A percentile compares a stretch with the other conserved stretches of the same genome.
Evolutionary conservation across 2,888 invertebrate genomes (phyloP).

Genomic region (Resseliella maxima): DNA sequence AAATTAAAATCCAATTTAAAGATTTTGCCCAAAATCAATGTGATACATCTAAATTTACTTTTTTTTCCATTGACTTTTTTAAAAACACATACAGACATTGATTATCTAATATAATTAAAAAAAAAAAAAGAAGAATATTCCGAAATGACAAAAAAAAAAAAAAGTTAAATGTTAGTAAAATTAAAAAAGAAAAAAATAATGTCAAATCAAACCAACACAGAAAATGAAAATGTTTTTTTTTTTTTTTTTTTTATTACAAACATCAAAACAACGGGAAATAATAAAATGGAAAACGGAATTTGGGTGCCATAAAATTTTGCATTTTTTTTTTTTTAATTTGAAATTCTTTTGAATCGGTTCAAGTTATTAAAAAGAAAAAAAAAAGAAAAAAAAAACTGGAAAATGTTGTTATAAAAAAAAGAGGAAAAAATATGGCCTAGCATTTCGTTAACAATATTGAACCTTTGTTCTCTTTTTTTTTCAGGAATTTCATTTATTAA

Average conservation of each 20-base stretch:
- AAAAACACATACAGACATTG: conserved; percentile 23
- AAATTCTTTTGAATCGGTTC: not conserved
- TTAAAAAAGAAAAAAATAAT: not conserved
- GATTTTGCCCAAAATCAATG: conserved; percentile 1
- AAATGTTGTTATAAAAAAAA: not conserved
- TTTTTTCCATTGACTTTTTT: conserved; percentile 23
- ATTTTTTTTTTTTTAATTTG: not conserved
- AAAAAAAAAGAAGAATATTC: not conserved
- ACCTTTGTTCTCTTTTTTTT: not conserved
- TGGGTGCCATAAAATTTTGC: conserved; percentile 19
- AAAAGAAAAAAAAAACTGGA: too few species aligned
- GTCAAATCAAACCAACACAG: too few species aligned
- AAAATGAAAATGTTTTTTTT: too few species aligned
- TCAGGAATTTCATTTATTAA: not conserved
- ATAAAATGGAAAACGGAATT: not conserved
- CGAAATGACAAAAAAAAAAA: not conserved
- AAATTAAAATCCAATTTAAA: conserved; percentile 1
- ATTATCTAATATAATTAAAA: not conserved
- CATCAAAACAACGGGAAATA: not conserved
- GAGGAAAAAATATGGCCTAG: conserved; percentile 6
- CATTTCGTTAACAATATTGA: not conserved
- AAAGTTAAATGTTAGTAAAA: not conserved
- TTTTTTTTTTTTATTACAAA: too few species aligned
- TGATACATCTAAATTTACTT: conserved; percentile 4
- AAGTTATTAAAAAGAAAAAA: too few species aligned